Percentiles rank a stretch among this genome's conserved stretches.
phyloP scores from a whole-genome alignment of 1,140 invertebrate species.

The Sinella curviseta region DNA sequence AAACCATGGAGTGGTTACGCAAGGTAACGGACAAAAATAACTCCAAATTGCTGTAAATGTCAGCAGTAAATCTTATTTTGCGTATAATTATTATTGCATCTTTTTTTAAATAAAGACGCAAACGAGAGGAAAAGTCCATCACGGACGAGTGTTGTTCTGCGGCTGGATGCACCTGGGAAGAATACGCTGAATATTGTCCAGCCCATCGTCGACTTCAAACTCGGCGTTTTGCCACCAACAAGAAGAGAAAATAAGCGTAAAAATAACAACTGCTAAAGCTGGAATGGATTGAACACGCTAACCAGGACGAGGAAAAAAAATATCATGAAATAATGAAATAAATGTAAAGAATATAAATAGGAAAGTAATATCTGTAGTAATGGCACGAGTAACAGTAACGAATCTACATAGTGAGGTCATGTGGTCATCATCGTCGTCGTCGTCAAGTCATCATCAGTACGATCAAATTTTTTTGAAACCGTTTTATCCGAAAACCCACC shows the following conservation, averaged over 20 bases:
- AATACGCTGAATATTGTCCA: constrained; percentile 66
- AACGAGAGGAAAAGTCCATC: constrained; percentile 55
- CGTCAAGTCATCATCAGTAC: no score
- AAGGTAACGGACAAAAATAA: constrained; percentile 22
- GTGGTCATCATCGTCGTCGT: no score
- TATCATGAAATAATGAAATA: no score
- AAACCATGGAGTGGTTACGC: constrained; percentile 46
- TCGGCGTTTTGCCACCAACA: not conserved
- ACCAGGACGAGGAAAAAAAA: no score
- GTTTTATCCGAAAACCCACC: no score
- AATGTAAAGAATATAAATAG: no score
- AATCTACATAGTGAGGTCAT: no score
- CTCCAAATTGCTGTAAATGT: not conserved
- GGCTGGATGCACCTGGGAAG: constrained; percentile 65
- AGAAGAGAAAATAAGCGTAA: not conserved
- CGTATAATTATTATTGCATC: not conserved
- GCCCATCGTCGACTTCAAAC: constrained; percentile 58
- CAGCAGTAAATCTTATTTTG: not conserved
- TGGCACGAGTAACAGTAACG: no score
- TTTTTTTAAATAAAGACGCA: constrained; percentile 32
- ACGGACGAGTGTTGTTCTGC: constrained; percentile 63
- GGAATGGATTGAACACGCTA: no score
- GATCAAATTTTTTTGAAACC: no score
- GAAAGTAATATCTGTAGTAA: no score
- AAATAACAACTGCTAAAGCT: no score